Conservation (phyloP, 2,888 invertebrate species). For the Macrophya annulata region DNA sequence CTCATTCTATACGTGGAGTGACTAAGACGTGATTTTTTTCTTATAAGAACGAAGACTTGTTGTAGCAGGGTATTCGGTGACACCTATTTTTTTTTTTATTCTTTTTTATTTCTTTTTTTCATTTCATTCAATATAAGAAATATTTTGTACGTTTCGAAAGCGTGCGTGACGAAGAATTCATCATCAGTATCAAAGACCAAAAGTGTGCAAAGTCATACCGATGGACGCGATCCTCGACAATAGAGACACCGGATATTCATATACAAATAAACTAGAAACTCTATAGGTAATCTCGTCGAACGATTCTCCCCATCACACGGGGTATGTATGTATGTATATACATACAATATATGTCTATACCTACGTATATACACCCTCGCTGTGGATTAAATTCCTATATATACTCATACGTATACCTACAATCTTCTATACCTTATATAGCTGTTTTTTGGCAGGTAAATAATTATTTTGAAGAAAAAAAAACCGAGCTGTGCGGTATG, state of each 20-base stretch:
- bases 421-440: not conserved
- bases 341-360: not conserved
- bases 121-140: not conserved
- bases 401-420: not conserved
- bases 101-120: not conserved
- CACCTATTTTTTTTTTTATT: not conserved
- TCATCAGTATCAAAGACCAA: not conserved
- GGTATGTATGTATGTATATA: not conserved
- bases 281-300: not conserved
- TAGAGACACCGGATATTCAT: slow-evolving; percentile 14
- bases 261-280: not conserved
- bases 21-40: not conserved
- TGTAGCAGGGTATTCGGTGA: not conserved
- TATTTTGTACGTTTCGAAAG: not conserved
- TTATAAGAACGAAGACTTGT: slow-evolving; percentile 1
- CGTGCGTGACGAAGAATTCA: slow-evolving; percentile 20
- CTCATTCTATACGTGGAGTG: not conserved
- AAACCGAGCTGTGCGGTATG: not conserved
- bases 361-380: not conserved
- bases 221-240: not conserved
- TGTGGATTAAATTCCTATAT: too few relatives aligned
- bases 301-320: not conserved
- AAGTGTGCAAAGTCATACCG: not conserved
- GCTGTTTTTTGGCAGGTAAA: not conserved
- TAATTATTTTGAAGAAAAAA: not conserved